A percentile compares a stretch with the other conserved stretches of the same genome.
Evolutionary conservation across 1,140 invertebrate genomes (phyloP).

Genomic region (Drosophila watanabei): DNA sequence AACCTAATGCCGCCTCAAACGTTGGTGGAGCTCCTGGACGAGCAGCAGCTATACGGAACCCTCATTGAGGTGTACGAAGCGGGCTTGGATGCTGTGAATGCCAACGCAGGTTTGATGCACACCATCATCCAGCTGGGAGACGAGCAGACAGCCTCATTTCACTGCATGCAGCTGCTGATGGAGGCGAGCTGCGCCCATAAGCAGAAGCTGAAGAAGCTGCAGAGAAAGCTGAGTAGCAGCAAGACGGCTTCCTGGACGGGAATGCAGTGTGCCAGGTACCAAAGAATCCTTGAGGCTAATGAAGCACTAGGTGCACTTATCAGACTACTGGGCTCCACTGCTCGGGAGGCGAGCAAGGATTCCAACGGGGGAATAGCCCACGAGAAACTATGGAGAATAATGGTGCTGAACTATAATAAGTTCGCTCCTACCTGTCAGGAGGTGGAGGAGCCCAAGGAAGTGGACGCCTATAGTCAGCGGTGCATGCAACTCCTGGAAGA

Average conservation of each 20-base stretch:
- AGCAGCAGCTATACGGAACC: slow-evolving; percentile 85
- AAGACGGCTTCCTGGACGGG: slow-evolving; percentile 86
- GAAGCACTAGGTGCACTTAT: slow-evolving; percentile 87
- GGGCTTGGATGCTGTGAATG: slow-evolving; percentile 90
- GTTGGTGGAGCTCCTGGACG: slow-evolving; percentile 84
- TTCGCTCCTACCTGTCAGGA: slow-evolving; percentile 84
- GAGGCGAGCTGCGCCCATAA: slow-evolving; percentile 91
- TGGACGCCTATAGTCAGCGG: slow-evolving; percentile 90
- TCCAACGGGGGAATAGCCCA: slow-evolving; percentile 74
- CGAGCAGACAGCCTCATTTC: slow-evolving; percentile 89
- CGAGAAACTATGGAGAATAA: slow-evolving; percentile 75
- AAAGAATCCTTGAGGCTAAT: slow-evolving; percentile 87
- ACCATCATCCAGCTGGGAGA: slow-evolving; percentile 87
- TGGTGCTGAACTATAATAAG: slow-evolving; percentile 69
- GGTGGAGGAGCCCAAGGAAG: slow-evolving; percentile 91
- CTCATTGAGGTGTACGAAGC: slow-evolving; percentile 86
- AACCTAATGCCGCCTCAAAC: slow-evolving; percentile 89
- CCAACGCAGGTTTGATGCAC: slow-evolving; percentile 89
- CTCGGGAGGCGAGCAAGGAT: slow-evolving; percentile 86
- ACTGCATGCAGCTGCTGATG: slow-evolving; percentile 91
- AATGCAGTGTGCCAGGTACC: slow-evolving; percentile 88
- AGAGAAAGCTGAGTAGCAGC: slow-evolving; percentile 88
- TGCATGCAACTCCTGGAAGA: slow-evolving; percentile 86
- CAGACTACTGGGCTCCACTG: slow-evolving; percentile 88
- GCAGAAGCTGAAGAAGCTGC: slow-evolving; percentile 93